Conservation (phyloP, 2,797 vertebrate genomes). For the Coregonus ussuriensis region DNA sequence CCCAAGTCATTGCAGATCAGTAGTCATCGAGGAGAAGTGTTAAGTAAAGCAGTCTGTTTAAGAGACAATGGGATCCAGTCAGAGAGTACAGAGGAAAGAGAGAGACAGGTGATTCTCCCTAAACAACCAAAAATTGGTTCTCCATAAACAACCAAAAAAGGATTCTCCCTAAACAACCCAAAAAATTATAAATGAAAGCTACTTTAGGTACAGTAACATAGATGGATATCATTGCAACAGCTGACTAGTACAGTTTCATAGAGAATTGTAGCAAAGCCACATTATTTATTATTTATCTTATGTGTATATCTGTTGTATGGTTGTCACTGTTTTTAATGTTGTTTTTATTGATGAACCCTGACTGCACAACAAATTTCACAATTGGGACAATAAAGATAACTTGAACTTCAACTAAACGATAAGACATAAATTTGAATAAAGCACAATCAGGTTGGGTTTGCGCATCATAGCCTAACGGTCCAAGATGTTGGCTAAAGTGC, state of each 20-base stretch:
- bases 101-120: not conserved
- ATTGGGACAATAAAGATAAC: no score
- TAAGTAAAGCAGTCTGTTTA: not conserved
- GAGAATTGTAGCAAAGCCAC: not conserved
- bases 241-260: not conserved
- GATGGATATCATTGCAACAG: not conserved
- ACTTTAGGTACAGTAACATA: not conserved
- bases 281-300: no score
- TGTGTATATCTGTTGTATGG: no score
- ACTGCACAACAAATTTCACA: no score
- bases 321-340: no score
- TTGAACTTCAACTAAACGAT: conserved; percentile 1
- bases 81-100: not conserved
- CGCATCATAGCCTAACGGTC: conserved; percentile 40
- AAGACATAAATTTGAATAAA: conserved; percentile 27
- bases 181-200: not conserved
- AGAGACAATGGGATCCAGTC: not conserved
- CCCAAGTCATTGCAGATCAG: not conserved
- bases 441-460: conserved; percentile 26
- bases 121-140: not conserved
- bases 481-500: conserved; percentile 51
- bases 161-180: no score
- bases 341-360: no score
- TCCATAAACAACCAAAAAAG: no score
- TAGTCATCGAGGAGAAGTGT: not conserved